Conservation (phyloP, 2,113 vertebrate species). For the Tauraco erythrolophus region DNA sequence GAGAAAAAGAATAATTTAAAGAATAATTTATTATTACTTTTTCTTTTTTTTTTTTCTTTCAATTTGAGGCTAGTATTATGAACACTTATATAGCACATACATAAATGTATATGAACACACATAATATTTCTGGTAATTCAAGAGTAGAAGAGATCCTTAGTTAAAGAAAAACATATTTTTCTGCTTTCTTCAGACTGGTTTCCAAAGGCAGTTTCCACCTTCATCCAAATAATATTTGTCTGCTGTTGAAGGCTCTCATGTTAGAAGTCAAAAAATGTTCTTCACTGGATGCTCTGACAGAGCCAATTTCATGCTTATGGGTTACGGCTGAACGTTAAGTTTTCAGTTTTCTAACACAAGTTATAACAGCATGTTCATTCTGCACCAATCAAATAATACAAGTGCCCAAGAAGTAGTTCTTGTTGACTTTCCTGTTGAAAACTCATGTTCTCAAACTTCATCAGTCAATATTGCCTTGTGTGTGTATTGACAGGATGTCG, state of each 20-base stretch:
- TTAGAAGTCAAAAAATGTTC: neutral
- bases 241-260: neutral
- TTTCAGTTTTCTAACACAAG: constrained; percentile 21
- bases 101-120: neutral
- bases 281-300: neutral
- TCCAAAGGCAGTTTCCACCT: neutral
- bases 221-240: neutral
- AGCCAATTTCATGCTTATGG: neutral
- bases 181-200: neutral
- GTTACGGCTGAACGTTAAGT: neutral
- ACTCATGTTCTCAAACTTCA: constrained; percentile 26
- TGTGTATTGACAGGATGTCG: neutral
- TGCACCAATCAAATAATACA: constrained; percentile 64
- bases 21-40: neutral
- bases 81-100: neutral
- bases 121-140: neutral
- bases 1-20: neutral
- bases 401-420: constrained; percentile 34
- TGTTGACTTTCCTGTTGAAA: constrained; percentile 64
- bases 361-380: constrained; percentile 47
- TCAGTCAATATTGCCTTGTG: neutral
- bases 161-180: neutral
- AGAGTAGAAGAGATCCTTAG: neutral
- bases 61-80: neutral
- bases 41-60: neutral